Base-by-base conservation (phyloP, 2,113 vertebrate genomes). In the Chlamydotis undulata region DNA sequence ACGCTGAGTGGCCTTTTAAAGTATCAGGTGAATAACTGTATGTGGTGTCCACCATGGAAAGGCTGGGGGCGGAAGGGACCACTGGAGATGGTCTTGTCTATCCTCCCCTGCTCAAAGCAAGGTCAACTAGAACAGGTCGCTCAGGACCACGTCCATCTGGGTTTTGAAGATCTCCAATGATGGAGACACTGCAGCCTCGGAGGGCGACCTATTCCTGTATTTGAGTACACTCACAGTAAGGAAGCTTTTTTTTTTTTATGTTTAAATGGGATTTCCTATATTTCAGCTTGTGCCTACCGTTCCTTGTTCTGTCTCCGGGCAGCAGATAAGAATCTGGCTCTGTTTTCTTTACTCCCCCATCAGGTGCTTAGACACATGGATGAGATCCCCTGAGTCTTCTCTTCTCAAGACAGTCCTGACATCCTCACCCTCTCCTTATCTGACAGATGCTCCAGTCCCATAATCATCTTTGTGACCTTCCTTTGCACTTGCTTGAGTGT, bases 11-110 rank as follows among this genome's bases (percentile, higher is more conserved):
- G 39, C 39, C 39, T 39, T 39, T 39, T 39, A 39, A 39, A 39
- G 39, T 3, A 0, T 24, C 7, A 4, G 31, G 1, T 19, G 47
- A 28, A 47, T 16, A 19, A 6, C 22, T 59, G 22, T 17, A 9
- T 8, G 15, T 12, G 69, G 4, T 7, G 43, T 52, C 25, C 43
- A n/a, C 19, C 33, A 9, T 64, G 8, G 26, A 28, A 35, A 18
- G 50, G 14, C 31, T 29, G 69, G 18, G 23, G 16, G 14, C 37
- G 21, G 59, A 57, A 59, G 23, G 9, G 4, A 8, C 8, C 37
- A 56, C 56, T 61, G 71, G 70, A 57, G 28, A 21, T 39, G 15
- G 12, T 16, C 24, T 4, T 3, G 8, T 28, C 23, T 63, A 19
- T 0, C 3, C 33, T 11, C 7, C 2, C 0, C 7, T n/a, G 21